phyloP scores from a whole-genome alignment of 2,797 vertebrate species.

The Notoglanidium macrostoma region DNA sequence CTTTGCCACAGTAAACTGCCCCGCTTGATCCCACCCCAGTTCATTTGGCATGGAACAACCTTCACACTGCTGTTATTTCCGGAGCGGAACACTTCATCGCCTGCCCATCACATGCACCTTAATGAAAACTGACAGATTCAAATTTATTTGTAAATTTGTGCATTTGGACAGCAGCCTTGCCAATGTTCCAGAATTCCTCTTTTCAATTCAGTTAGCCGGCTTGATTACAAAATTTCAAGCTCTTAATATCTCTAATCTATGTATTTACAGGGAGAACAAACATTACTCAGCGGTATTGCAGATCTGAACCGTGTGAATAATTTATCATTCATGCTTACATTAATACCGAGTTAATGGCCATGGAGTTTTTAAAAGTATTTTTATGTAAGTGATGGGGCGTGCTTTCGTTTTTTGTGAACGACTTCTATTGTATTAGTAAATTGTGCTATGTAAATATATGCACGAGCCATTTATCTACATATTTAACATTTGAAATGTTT shows the following conservation, averaged over 20 bases:
- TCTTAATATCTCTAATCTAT: conserved; percentile 59
- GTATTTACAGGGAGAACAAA: conserved; percentile 46
- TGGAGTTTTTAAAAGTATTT: background rate
- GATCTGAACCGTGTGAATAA: background rate
- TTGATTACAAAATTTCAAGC: conserved; percentile 60
- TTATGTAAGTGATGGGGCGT: background rate
- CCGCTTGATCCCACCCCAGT: conserved; percentile 49
- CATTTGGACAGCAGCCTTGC: conserved; percentile 52
- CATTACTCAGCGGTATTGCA: background rate
- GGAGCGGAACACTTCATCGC: conserved; percentile 26
- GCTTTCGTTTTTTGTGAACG: background rate
- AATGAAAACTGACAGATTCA: conserved; percentile 64
- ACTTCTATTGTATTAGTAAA: background rate
- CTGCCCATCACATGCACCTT: conserved; percentile 51
- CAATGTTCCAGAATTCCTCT: conserved; percentile 57
- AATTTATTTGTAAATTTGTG: conserved; percentile 63
- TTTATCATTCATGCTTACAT: background rate
- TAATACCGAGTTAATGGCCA: background rate
- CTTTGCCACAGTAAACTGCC: conserved; percentile 48
- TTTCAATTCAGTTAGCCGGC: conserved; percentile 63
- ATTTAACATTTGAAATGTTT: background rate
- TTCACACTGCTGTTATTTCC: conserved; percentile 53
- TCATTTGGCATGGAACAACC: conserved; percentile 57
- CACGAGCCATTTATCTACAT: background rate
- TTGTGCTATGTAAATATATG: background rate